Percentiles rank a stretch among this genome's conserved stretches.
Evolutionary conservation across 1,140 invertebrate species (phyloP).

Genomic region (Lepidurus couesii): DNA sequence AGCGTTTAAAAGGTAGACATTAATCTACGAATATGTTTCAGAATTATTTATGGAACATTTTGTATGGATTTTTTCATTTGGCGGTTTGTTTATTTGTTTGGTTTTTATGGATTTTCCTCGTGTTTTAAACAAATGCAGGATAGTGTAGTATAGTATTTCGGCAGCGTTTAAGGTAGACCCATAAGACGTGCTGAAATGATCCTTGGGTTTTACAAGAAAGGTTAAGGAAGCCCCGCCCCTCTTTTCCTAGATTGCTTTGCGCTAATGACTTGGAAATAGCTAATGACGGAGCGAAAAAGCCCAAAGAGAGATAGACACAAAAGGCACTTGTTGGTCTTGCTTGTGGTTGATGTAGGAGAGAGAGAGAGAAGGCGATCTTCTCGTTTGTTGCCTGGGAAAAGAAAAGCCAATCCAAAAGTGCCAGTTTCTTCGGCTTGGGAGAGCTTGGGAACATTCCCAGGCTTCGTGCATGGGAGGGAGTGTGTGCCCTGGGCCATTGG

Average conservation of each 20-base stretch:
- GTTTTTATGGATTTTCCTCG: no score
- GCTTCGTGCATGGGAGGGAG: background rate
- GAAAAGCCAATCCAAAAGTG: background rate
- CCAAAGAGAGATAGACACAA: background rate
- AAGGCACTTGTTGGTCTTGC: no score
- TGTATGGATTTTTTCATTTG: no score
- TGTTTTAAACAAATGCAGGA: no score
- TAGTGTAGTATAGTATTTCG: background rate
- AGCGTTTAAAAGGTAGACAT: no score
- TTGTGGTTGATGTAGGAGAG: no score
- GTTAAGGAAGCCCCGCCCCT: no score
- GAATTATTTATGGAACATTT: no score
- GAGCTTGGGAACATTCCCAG: constrained; percentile 9
- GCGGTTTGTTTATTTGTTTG: no score
- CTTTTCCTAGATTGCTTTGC: background rate
- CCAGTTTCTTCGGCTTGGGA: background rate
- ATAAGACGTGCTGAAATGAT: no score
- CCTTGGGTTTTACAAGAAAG: no score
- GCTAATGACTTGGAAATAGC: constrained; percentile 22
- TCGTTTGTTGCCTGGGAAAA: background rate
- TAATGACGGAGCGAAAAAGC: background rate
- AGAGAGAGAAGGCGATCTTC: background rate
- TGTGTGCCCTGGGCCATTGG: background rate
- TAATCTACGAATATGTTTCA: no score
- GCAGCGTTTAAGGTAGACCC: background rate